Conservation (phyloP, 2,888 invertebrate genomes). For the Anagyrus pseudococci region DNA sequence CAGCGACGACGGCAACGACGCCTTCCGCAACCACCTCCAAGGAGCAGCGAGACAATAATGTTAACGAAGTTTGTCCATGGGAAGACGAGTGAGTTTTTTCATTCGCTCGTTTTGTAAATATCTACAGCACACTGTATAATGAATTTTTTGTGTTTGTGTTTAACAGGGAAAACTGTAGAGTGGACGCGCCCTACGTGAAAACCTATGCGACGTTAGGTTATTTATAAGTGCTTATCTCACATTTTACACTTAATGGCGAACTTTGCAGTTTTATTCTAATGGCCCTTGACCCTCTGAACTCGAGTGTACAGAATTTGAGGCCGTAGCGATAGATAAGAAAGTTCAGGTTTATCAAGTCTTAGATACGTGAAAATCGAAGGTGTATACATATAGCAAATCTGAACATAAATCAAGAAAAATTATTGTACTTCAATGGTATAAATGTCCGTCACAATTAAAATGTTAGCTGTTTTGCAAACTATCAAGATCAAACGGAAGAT, state of each 20-base stretch:
- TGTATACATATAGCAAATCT: too few species aligned
- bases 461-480: too few species aligned
- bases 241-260: constrained; percentile 46
- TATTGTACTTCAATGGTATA: too few species aligned
- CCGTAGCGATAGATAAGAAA: too few species aligned
- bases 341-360: too few species aligned
- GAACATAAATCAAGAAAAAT: too few species aligned
- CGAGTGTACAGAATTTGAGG: constrained; percentile 4
- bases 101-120: too few species aligned
- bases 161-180: constrained; percentile 81
- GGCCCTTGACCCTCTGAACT: constrained; percentile 27
- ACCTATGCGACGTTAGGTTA: constrained; percentile 93
- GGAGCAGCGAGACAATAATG: constrained; percentile 63
- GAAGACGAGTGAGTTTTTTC: constrained; percentile 94
- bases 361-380: too few species aligned
- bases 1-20: constrained; percentile 30
- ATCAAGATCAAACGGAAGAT: too few species aligned
- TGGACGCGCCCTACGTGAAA: constrained; percentile 91
- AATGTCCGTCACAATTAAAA: too few species aligned
- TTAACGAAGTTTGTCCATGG: constrained; percentile 92
- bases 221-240: constrained; percentile 69
- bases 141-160: constrained; percentile 4
- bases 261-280: constrained; percentile 46
- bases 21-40: too few species aligned
- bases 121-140: background rate